These are phyloP conservation scores for Sinosuthora webbiana DNA, from an alignment of 2,113 vertebrate species.

Conservation along the genomic window DNA sequence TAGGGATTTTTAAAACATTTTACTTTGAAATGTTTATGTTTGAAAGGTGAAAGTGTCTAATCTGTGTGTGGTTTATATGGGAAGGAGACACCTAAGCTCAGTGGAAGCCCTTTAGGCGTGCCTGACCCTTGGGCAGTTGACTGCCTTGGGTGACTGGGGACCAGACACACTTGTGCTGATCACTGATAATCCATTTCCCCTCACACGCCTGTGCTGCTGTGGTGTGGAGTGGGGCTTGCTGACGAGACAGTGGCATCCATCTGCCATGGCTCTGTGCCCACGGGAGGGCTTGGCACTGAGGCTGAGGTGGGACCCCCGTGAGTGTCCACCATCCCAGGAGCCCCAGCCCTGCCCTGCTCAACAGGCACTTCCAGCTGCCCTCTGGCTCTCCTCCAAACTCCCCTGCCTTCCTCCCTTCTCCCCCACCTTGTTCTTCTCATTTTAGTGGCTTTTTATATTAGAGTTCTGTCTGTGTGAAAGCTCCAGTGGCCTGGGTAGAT, in stretches of 20 bases:
- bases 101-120: not conserved
- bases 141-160: not conserved
- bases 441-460: not conserved
- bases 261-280: not conserved
- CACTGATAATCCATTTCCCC: not conserved
- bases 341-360: accelerated
- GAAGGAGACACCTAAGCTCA: not conserved
- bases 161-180: no score
- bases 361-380: not conserved
- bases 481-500: not conserved
- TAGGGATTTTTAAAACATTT: not conserved
- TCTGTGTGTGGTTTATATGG: not conserved
- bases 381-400: not conserved
- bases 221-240: not conserved
- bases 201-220: not conserved
- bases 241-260: accelerated
- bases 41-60: not conserved
- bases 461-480: not conserved
- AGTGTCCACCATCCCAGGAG: not conserved
- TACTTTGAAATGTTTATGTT: not conserved
- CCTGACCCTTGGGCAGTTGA: no score
- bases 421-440: no score
- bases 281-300: accelerated
- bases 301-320: accelerated
- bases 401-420: not conserved